phyloP scores from a whole-genome alignment of 2,797 vertebrate species.

The Pampus argenteus region DNA sequence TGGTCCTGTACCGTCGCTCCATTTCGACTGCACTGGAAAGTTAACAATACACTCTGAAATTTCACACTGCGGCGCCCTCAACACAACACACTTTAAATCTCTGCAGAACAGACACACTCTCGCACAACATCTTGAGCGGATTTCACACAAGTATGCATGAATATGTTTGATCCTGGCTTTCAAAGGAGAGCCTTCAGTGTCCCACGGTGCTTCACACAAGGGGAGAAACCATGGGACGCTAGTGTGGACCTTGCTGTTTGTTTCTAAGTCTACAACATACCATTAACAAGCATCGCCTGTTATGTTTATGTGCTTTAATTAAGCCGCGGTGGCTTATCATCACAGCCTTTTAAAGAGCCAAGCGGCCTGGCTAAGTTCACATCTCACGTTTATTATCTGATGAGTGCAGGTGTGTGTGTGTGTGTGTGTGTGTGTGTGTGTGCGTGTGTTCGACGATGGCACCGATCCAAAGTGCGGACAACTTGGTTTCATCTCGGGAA shows the following conservation, averaged over 20 bases:
- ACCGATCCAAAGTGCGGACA: constrained; percentile 2
- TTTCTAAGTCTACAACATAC: background rate
- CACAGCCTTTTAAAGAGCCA: constrained; percentile 3
- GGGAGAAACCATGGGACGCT: constrained; percentile 10
- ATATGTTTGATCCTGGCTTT: constrained; percentile 30
- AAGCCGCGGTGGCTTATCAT: constrained; percentile 22
- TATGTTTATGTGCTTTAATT: constrained; percentile 31
- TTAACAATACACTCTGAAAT: constrained; percentile 62
- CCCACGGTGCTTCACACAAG: constrained; percentile 11
- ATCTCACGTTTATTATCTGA: constrained; percentile 31
- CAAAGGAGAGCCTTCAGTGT: constrained; percentile 14
- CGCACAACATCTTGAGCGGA: constrained; percentile 10
- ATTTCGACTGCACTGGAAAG: constrained; percentile 40
- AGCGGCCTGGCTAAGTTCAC: constrained; percentile 10
- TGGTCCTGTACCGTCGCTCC: constrained; percentile 7
- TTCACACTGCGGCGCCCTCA: constrained; percentile 42
- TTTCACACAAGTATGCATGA: constrained; percentile 39
- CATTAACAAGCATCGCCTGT: background rate
- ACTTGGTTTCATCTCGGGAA: background rate
- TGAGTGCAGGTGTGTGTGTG: background rate
- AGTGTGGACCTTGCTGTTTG: background rate
- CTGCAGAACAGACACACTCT: background rate
- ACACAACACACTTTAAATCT: background rate
- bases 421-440: background rate
- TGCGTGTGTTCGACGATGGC: no score